Evolutionary conservation across 2,113 vertebrate genomes (phyloP), one percentile per base, ranked within the genome.

Genomic region (Egretta garzetta): DNA sequence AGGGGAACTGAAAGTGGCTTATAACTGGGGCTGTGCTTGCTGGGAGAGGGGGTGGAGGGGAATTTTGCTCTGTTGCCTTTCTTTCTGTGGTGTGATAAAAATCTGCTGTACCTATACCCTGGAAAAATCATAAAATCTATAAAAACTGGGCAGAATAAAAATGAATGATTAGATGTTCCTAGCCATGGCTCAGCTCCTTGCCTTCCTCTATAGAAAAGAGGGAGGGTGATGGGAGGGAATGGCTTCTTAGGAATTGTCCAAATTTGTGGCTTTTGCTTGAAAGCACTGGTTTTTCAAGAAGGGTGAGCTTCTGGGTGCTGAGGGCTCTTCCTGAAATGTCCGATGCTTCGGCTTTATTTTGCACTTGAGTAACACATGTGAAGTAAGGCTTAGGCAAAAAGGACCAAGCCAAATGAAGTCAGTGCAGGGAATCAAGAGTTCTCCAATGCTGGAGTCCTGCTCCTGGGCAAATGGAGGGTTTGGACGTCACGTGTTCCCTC

Each of bases 401-500:
- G 32, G 45, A 58, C 35, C 39, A 49, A 71, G 39, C 21, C 33
- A 66, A 47, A 53, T 58, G 47, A 67, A 83, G 52, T 59, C 39
- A 47, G 56, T 4, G 3, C 33, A 9, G 59, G 71, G 63, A 53
- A 27, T 88, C 20, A 6, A 6, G 59, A 23, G 12, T 55, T 56
- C 18, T 43, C 37, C 77, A 53, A 27, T 0, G 1, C 23, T 30
- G 75, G 43, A 75, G 79, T 70, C 37, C 14, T 28, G 19, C 67
- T 86, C 60, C 50, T 55, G 49, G n/a, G 19, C 22, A 33, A 16
- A n/a, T 1, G 4, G 53, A 23, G 63, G 67, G 37, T 43, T 79
- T 3, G 14, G 39, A 12, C 1, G 1, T n/a, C 1, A 2, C 0
- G 2, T 37, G 33, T 58, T 91, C 30, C n/a, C 20, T 84, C 73